Base-by-base conservation (phyloP, 2,113 vertebrate genomes). In the Pipra filicauda region DNA sequence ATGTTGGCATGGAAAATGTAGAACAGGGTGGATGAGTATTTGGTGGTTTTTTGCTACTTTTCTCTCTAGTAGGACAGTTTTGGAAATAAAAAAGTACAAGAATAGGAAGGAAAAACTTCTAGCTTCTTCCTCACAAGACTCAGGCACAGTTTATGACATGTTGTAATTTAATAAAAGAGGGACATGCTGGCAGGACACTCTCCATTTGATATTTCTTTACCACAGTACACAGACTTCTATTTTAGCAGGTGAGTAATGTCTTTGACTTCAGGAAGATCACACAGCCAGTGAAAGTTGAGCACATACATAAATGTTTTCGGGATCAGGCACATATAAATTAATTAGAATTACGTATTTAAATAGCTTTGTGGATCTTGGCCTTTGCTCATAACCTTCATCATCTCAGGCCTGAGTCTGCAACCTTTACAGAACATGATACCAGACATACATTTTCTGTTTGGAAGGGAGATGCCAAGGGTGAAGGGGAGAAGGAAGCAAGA, bases 281-380 rank as follows among this genome's bases (percentile, higher is more conserved):
- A 35, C 0, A 0, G 19, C 5, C 59, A 43, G 39, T 85, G 88
- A 93, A 96, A 93, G 85, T 7, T 77, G 72, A 95, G 88, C 59
- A 77, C 46, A 12, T 35, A 70, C 28, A 88, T 62, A 92, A 96
- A 94, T 74, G 64, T 80, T 90, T 93, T 85, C 2, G 5, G 84
- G 58, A 95, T 59, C 64, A 73, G 82, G 30, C 26, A 83, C 71
- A 91, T 79, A 96, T 80, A 94, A 91, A 95, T 96, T 84, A 93
- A 89, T 86, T 84, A 93, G 64, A 96, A 80, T 92, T 80, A 86
- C 1, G 0, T 76, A 83, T 89, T 94, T 94, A 91, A 92, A 89
- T 92, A 59, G 30, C 33, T 58, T 62, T 92, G 94, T 95, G 86
- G 88, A 93, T 94, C 55, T 96, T 96, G 96, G 88, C 66, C 55